These are phyloP conservation scores for Physeter macrocephalus DNA, from an alignment of 2,113 vertebrate genomes.

Conservation along the genomic window DNA sequence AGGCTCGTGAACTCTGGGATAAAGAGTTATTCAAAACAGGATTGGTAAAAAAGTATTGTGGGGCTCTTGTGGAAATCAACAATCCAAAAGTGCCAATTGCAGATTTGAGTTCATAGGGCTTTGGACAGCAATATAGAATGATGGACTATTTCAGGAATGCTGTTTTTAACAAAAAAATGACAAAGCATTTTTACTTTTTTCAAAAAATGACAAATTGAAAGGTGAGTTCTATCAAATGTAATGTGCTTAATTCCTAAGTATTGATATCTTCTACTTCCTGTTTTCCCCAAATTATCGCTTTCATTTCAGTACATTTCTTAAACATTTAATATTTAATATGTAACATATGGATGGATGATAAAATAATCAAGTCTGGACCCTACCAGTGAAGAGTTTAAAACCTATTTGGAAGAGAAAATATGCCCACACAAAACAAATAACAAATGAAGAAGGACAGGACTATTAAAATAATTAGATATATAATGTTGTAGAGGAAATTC, in stretches of 20 bases:
- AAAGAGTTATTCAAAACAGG: not conserved
- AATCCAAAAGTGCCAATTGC: not conserved
- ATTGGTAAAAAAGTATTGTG: not conserved
- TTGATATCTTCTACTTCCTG: not conserved
- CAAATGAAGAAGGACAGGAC: not conserved
- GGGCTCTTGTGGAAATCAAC: not conserved
- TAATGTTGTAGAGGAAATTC: not conserved
- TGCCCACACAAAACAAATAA: not conserved
- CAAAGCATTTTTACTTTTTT: not conserved
- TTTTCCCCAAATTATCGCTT: not conserved
- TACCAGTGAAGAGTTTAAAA: not conserved
- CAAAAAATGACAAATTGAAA: not conserved
- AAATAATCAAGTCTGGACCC: not conserved
- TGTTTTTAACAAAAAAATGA: not conserved
- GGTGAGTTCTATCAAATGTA: not conserved
- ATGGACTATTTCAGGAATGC: not conserved
- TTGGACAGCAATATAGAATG: not conserved
- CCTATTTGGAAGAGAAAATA: not conserved
- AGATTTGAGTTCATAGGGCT: not conserved
- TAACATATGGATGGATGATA: not conserved
- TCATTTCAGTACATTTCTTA: not conserved
- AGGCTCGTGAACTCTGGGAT: not conserved
- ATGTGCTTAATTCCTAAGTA: not conserved
- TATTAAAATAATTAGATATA: not conserved
- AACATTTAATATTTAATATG: not conserved